phyloP scores from a whole-genome alignment of 2,888 invertebrate genomes.

The Nomada fucata region DNA sequence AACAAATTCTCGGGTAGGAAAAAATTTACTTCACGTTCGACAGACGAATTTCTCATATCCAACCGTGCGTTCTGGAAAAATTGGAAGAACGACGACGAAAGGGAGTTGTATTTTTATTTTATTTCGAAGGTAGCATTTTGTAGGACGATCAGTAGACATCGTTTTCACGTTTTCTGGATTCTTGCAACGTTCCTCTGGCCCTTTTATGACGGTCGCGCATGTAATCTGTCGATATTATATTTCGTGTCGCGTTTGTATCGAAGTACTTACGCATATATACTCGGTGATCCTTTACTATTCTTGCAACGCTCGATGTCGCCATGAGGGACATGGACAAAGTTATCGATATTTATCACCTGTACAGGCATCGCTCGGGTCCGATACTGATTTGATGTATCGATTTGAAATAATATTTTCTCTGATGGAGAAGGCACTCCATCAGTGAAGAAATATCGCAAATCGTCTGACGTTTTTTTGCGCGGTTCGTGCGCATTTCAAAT shows the following conservation, averaged over 20 bases:
- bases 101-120: too few relatives aligned
- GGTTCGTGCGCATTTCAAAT: neutral
- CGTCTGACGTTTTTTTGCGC: too few relatives aligned
- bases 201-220: neutral
- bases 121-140: too few relatives aligned
- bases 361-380: neutral
- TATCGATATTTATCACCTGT: neutral
- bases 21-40: too few relatives aligned
- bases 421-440: neutral
- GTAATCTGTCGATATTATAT: constrained; percentile 17
- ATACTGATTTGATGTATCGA: neutral
- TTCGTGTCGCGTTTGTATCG: constrained; percentile 2
- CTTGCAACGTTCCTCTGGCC: neutral
- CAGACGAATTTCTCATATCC: too few relatives aligned
- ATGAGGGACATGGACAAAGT: neutral
- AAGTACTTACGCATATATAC: neutral
- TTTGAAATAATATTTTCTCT: constrained; percentile 24
- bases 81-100: too few relatives aligned
- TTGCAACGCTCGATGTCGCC: neutral
- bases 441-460: neutral
- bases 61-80: too few relatives aligned
- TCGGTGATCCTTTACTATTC: neutral
- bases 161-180: neutral
- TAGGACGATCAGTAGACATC: too few relatives aligned
- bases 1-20: too few relatives aligned